Base-by-base conservation (phyloP, 2,797 vertebrate species). In the Myripristis jacobus region DNA sequence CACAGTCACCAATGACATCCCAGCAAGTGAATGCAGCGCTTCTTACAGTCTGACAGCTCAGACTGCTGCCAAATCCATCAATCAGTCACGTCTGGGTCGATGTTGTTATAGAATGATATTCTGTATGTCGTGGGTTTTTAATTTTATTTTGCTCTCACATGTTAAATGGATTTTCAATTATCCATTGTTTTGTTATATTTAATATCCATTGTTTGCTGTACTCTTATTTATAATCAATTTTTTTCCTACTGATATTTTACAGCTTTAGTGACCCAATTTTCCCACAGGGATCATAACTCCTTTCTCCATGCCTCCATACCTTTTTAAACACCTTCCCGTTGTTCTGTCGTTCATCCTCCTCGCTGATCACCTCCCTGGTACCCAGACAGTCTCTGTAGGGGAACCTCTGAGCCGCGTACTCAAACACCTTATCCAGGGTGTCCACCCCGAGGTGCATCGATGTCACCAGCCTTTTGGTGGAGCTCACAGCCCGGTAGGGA, bases 321-420 rank as follows among this genome's bases (percentile, higher is more conserved):
- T 99, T 99, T 76, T 97, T 98, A 91, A 98, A 98, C 82, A 98
- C 83, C 84, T 95, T 97, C 59, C 97, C 97, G 9, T 96, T 97
- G 46, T 93, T 93, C 68, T 97, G 97, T 18, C 88, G 85, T 93
- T 98, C 97, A 53, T 98, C 96, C 85, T 98, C 96, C 77, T 98
- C 96, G 25, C 93, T 96, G 61, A 99, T 91, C 79, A 99, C 76
- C 89, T 97, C 95, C 69, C 97, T 94, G 0, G 96, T 97, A 63
- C 97, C 97, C 54, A 98, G 86, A 48, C 96, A 97, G 47, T 94
- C 93, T 80, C 90, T 94, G 80, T 93, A 77, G 25, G 94, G 94
- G 81, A 94, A 97, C 76, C 93, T 95, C 3, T 54, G 88, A 73
- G 89, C 94, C 2, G 96, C 93, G 0, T 94, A 91, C 65, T 95